Base-by-base conservation (phyloP, 2,888 invertebrate species). In the Rhingia rostrata region DNA sequence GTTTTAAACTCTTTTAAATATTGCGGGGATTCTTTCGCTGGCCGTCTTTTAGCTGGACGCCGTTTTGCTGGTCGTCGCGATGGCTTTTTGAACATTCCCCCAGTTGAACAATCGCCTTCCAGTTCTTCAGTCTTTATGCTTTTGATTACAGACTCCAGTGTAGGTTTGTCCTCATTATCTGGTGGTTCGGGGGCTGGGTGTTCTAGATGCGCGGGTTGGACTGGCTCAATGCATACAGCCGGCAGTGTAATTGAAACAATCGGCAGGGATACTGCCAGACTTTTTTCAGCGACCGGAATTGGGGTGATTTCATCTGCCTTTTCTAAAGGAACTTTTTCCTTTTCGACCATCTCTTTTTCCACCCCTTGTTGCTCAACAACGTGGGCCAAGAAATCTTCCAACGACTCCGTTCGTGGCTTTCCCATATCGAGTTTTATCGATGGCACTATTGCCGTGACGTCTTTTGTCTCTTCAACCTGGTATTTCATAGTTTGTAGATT, bases 51-150 rank as follows among this genome's bases (percentile, higher is more conserved):
- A 12, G 45, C 54, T 9, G 30, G 22, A 35, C 22, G 30, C 0
- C 72, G 63, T 4, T 56, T 43, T 32, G 33, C 39, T 4, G 33
- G 33, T 30, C 12, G 32, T 53, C 7, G 53, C 1, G 12, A 9
- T 12, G 77, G 58, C 22, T 64, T 77, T 12, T 77, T 77, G 6
- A 53, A 63, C 10, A 12, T 58, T 1, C 47, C 64, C n/a, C 12
- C 45, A 12, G 39, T 9, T 35, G 35, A 6, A 7, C 41, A 9
- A 35, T 81, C 69, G 0, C 39, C 4, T 7, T 78, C 78, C 30
- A 37, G 22, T 14, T 66, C 67, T 43, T 83, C 78, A 3, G 33
- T 54, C 14, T 73, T 79, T 4, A 83, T 83, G 33, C 14, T 53
- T 39, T 66, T 78, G 0, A 78, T 10, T 12, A 72, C 77, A 7